phyloP scores from a whole-genome alignment of 2,888 invertebrate species.

The Amblyjoppa fuscipennis region DNA sequence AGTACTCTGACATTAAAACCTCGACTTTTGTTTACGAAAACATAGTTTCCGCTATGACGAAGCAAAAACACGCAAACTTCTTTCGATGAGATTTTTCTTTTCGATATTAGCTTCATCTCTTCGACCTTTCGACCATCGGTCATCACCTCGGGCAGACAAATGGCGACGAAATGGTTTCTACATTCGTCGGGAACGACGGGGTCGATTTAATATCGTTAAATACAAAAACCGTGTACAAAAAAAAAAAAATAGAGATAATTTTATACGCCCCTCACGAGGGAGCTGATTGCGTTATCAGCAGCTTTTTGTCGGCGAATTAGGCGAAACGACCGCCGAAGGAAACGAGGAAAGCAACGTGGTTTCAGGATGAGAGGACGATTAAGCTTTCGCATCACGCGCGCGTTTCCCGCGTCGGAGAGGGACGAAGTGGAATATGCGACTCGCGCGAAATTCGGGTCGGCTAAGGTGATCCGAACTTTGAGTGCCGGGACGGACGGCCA shows the following conservation, averaged over 20 bases:
- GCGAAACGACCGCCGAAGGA: background rate
- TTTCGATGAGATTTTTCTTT: background rate
- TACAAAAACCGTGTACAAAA: background rate
- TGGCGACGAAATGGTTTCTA: background rate
- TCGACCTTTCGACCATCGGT: background rate
- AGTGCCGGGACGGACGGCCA: background rate
- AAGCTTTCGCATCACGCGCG: conserved; percentile 14
- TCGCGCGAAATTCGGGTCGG: background rate
- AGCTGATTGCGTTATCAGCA: background rate
- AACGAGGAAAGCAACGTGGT: background rate
- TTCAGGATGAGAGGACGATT: conserved; percentile 2
- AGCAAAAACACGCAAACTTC: background rate
- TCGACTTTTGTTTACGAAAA: no score
- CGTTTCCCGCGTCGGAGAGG: background rate
- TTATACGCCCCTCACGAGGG: background rate
- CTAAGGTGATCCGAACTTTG: background rate
- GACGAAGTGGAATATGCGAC: background rate
- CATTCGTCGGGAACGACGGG: background rate
- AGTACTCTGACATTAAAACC: no score
- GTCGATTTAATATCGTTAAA: background rate
- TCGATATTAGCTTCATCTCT: background rate
- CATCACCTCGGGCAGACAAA: background rate
- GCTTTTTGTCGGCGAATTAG: conserved; percentile 13
- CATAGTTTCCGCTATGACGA: no score
- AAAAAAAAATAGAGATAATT: background rate